Evolutionary conservation across 2,888 invertebrate species (phyloP).

Genomic region (Ormia ochracea): DNA sequence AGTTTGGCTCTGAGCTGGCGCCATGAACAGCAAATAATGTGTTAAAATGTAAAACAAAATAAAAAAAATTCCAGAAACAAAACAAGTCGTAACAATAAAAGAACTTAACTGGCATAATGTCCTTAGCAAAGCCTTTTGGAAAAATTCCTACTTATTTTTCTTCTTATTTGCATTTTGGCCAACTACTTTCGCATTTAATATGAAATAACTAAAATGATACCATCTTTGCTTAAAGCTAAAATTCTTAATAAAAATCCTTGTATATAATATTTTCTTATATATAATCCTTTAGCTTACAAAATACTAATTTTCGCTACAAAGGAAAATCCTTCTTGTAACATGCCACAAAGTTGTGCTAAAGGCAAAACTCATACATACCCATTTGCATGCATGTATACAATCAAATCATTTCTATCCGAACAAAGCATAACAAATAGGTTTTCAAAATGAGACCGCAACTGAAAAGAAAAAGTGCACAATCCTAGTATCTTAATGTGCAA

Average conservation of each 20-base stretch:
- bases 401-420: constrained; percentile 35
- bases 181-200: too few species aligned
- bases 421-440: constrained; percentile 48
- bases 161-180: too few species aligned
- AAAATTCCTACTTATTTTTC: too few species aligned
- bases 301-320: constrained; percentile 38
- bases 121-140: too few species aligned
- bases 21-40: too few species aligned
- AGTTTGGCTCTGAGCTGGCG: too few species aligned
- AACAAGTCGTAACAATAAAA: too few species aligned
- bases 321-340: constrained; percentile 38
- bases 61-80: too few species aligned
- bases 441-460: constrained; percentile 28
- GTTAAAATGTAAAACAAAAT: too few species aligned
- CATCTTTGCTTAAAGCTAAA: not conserved
- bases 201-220: too few species aligned
- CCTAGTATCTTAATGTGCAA: not conserved
- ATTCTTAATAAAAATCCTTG: not conserved
- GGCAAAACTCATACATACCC: not conserved
- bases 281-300: constrained; percentile 16
- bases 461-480: not conserved
- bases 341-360: constrained; percentile 40
- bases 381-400: constrained; percentile 32
- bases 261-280: not conserved
- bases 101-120: too few species aligned